phyloP scores from a whole-genome alignment of 2,113 vertebrate species.

The Noctilio leporinus region DNA sequence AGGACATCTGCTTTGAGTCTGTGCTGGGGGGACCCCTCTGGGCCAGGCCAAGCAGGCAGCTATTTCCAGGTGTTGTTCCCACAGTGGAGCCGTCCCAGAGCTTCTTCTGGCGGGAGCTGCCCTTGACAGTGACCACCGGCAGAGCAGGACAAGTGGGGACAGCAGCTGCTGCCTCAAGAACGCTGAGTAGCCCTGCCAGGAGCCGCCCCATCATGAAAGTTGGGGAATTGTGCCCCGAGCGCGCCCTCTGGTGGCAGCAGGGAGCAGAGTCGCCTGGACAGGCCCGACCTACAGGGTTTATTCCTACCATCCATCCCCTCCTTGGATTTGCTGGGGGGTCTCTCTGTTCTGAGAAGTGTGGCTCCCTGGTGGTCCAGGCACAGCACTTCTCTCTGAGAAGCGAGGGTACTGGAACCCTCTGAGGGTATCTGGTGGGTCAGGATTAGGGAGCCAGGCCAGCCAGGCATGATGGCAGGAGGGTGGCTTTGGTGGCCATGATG shows the following conservation, averaged over 20 bases:
- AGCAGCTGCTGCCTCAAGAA: neutral
- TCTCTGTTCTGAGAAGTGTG: neutral
- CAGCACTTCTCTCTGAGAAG: neutral
- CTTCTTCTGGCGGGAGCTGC: neutral
- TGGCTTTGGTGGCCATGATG: rapidly evolving
- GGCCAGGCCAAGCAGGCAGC: neutral
- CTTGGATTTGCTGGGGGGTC: neutral
- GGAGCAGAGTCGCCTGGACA: neutral
- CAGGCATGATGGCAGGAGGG: rapidly evolving
- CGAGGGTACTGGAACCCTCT: rapidly evolving
- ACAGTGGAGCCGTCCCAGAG: rapidly evolving
- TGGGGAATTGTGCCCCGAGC: rapidly evolving
- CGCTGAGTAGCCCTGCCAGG: rapidly evolving
- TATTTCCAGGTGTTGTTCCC: neutral
- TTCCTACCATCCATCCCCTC: too few relatives aligned
- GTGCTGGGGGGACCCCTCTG: neutral
- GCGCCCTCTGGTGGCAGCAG: neutral
- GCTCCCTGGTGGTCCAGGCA: neutral
- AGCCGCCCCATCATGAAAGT: neutral
- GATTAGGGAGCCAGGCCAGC: rapidly evolving
- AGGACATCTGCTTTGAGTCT: neutral
- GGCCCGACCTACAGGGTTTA: too few relatives aligned
- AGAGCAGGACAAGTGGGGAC: rapidly evolving
- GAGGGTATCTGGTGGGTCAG: neutral
- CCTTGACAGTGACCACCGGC: neutral